Evolutionary conservation across 1,140 invertebrate species (phyloP), one percentile per base, ranked within the genome.

Genomic region (Brachionus asplanchnoidis): DNA sequence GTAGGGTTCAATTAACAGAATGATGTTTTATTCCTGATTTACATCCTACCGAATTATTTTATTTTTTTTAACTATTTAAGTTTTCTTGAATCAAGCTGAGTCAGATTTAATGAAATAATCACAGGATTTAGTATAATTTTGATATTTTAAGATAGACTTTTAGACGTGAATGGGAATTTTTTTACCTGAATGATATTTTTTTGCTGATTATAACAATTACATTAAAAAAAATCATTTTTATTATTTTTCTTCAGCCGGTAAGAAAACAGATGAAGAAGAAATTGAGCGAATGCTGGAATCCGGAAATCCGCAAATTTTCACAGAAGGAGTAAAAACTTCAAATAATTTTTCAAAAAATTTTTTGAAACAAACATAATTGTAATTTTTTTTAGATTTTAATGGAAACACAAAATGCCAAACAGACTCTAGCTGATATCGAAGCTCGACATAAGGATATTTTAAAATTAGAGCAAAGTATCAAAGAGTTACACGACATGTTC

Each of bases 401-500:
- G 94, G 97, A 98, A 92, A 97, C 96, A 86, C 95, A 97, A 92
- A 95, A 97, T 92, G 96, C 97, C 85, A 97, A 97, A 92, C 96
- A 98, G 91, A 97, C 96, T 46, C 90, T 99, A 88, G 96, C 95
- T 32, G 97, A 99, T 91, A 98, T 99, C 88, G 96, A 99, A 92
- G 96, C 96, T 85, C 93, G 97, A 87, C 97, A 99, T 90, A 94
- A 95, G 86, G 97, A 99, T 91, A 98, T 99, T 90, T 96, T 99
- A 88, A 98, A 98, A 91, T 91, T 99, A 90, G 97, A 99, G 92
- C 97, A 94, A 87, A 97, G 95, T 87, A 98, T 99, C 91, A 93
- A 94, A 91, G 97, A 99, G 91, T 92, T 99, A 78, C 95, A 98
- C 91, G 96, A 98, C 90, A 97, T 99, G 95, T 99, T 98, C 90